phyloP scores from a whole-genome alignment of 2,797 vertebrate genomes.

The Myotis daubentonii region DNA sequence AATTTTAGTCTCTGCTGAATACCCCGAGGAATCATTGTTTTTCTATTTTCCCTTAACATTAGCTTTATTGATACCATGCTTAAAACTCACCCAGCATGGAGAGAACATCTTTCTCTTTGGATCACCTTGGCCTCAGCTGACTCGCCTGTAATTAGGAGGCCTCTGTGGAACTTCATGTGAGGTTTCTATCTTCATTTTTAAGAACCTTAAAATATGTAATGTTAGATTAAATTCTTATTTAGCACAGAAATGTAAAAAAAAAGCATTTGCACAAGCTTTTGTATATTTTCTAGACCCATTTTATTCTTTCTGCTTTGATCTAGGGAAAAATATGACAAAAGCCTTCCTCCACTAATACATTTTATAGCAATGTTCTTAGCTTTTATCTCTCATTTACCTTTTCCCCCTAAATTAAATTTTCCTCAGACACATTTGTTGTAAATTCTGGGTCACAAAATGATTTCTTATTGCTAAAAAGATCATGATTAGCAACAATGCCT shows the following conservation, averaged over 20 bases:
- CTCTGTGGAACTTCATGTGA: not conserved
- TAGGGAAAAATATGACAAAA: slow-evolving; percentile 41
- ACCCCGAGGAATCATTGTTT: slow-evolving; percentile 68
- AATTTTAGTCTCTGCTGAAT: slow-evolving; percentile 48
- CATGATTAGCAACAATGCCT: not conserved
- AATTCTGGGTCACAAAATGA: slow-evolving; percentile 29
- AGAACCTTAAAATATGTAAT: slow-evolving; percentile 49
- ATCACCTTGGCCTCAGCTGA: slow-evolving; percentile 73
- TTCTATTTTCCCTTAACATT: slow-evolving; percentile 70
- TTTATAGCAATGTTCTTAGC: slow-evolving; percentile 26
- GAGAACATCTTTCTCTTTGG: slow-evolving; percentile 65
- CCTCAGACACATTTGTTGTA: not conserved
- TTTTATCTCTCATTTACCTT: slow-evolving; percentile 37
- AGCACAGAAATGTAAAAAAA: not conserved
- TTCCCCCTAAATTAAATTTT: slow-evolving; percentile 56
- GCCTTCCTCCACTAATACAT: not conserved
- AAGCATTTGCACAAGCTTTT: not conserved
- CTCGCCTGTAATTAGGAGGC: slow-evolving; percentile 59
- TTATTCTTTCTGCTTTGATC: not conserved
- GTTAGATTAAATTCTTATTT: slow-evolving; percentile 35
- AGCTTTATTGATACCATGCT: slow-evolving; percentile 76
- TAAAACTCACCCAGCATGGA: slow-evolving; percentile 67
- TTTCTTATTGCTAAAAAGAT: slow-evolving; percentile 29
- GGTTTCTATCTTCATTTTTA: slow-evolving; percentile 62
- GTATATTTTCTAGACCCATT: slow-evolving; percentile 15